Evolutionary conservation across 2,888 invertebrate genomes (phyloP).

Genomic region (Neoscelio sp.): DNA sequence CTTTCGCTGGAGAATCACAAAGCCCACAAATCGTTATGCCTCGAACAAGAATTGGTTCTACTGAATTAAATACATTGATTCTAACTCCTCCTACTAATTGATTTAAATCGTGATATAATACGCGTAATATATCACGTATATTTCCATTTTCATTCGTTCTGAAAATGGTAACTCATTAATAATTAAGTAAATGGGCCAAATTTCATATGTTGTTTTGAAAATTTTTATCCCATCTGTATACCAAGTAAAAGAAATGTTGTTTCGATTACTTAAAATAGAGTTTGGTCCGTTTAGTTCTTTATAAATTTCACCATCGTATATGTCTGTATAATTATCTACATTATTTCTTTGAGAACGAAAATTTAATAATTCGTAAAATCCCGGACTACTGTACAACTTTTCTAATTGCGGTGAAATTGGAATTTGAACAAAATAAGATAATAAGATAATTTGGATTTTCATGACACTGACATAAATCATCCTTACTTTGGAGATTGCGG

Average conservation of each 20-base stretch:
- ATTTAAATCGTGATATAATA: background rate
- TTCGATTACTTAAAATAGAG: too few species aligned
- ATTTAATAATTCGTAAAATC: background rate
- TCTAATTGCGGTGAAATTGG: slow-evolving; percentile 15
- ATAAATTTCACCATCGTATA: too few species aligned
- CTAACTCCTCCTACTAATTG: slow-evolving; percentile 8
- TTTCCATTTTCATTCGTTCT: slow-evolving; percentile 41
- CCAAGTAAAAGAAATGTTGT: background rate
- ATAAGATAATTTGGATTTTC: slow-evolving; percentile 16
- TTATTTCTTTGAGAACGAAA: background rate
- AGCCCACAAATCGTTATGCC: slow-evolving; percentile 35
- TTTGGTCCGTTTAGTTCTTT: too few species aligned
- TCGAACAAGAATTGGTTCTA: background rate
- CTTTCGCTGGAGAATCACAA: slow-evolving; percentile 51
- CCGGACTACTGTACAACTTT: slow-evolving; percentile 7
- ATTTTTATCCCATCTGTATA: slow-evolving; percentile 53
- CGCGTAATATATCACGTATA: too few species aligned
- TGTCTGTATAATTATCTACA: background rate
- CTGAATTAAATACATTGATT: background rate
- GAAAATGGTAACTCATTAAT: slow-evolving; percentile 49
- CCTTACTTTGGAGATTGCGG: background rate
- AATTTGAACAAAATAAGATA: slow-evolving; percentile 13
- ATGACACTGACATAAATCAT: slow-evolving; percentile 8
- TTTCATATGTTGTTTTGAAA: slow-evolving; percentile 40
- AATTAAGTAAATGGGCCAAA: slow-evolving; percentile 57